Base-by-base conservation (phyloP, 2,113 vertebrate genomes). In the Cynoglossus semilaevis region DNA sequence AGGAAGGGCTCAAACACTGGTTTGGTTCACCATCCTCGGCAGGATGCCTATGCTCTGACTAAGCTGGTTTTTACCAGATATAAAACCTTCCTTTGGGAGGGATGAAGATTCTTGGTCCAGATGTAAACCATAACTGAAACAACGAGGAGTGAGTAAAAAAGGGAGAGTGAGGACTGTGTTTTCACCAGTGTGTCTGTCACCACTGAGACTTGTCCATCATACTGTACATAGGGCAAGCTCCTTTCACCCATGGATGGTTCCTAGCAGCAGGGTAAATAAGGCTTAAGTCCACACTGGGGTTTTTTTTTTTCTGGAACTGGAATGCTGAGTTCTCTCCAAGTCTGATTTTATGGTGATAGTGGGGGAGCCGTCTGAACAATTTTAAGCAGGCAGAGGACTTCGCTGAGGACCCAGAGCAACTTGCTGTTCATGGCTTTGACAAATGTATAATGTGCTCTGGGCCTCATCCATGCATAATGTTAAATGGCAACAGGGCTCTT, bases 111-210 rank as follows among this genome's bases (percentile, higher is more conserved):
- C 75, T 71, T 22, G 63, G 55, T 62, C 44, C 44, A 18, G 74
- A 64, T 45, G 67, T 82, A 86, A 90, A 87, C 86, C 83, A 86
- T 76, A 74, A 61, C 68, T 72, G 62, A 55, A 79, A 73, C 66
- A 76, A 63, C 8, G 38, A 80, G 71, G 15, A 66, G 62, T 74
- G 89, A 81, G 84, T 84, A 83, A 80, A 57, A 53, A 78, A 72
- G 81, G 79, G 72, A 81, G 79, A 56, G 60, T 50, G 43, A 57
- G 65, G 71, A 58, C 70, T 36, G 58, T 60, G 73, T 54, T 58
- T 49, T 70, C 80, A 84, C 74, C 61, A 57, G 48, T 22, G 36
- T 37, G 50, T 67, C 62, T 51, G 50, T 40, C 51, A 65, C 55
- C 57, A 46, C n/a, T n/a, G n/a, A n/a, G n/a, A n/a, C n/a, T n/a